Conservation (phyloP, 2,113 vertebrate species). For the Rhabdornis inornatus region DNA sequence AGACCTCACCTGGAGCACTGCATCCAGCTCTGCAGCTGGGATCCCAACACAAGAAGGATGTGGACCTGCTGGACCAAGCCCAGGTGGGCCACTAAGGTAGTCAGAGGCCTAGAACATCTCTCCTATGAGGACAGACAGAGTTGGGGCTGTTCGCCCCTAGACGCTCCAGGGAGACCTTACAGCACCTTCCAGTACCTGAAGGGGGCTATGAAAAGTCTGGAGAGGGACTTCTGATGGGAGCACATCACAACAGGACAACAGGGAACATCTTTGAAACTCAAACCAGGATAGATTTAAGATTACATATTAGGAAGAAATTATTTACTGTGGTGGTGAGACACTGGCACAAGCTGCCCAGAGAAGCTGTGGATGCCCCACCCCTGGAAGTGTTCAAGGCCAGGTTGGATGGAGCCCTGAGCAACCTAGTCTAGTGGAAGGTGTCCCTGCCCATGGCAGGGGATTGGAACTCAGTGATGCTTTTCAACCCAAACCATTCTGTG, state of each 20-base stretch:
- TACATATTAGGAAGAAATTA: background rate
- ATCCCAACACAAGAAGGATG: background rate
- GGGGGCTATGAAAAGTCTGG: background rate
- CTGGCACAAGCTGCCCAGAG: background rate
- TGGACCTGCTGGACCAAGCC: background rate
- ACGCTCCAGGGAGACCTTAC: background rate
- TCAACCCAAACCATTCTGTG: background rate
- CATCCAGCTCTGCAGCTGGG: background rate
- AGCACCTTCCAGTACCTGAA: background rate
- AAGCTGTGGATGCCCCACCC: background rate
- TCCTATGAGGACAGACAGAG: background rate
- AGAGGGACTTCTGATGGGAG: background rate
- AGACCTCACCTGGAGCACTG: background rate
- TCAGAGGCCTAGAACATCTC: background rate
- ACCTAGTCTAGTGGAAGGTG: background rate
- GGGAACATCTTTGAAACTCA: background rate
- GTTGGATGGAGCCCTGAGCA: background rate
- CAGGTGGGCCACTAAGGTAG: background rate
- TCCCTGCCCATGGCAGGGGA: background rate
- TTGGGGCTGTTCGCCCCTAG: background rate
- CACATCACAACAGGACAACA: accelerated
- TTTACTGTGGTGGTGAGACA: background rate
- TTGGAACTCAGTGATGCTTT: accelerated
- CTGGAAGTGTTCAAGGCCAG: accelerated
- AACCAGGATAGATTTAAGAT: background rate